phyloP scores from a whole-genome alignment of 2,888 invertebrate species.

The Brachylomia viminalis region DNA sequence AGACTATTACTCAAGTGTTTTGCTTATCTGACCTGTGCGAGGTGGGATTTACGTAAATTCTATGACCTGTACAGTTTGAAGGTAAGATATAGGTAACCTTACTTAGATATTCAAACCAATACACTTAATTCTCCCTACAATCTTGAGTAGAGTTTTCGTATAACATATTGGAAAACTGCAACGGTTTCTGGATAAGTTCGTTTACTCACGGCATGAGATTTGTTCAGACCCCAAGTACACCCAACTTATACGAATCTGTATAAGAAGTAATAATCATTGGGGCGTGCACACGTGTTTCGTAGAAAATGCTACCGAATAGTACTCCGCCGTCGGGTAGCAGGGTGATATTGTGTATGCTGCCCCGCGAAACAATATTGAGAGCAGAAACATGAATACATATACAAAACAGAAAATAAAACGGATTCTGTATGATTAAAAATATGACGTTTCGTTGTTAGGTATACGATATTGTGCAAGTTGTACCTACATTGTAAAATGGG shows the following conservation, averaged over 20 bases:
- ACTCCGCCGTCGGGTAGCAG: constrained; percentile 70
- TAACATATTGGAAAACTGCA: constrained; percentile 53
- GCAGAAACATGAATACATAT: constrained; percentile 82
- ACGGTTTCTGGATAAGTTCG: constrained; percentile 48
- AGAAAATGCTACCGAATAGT: constrained; percentile 81
- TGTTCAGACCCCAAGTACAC: constrained; percentile 54
- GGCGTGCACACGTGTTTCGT: constrained; percentile 83
- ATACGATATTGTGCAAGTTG: constrained; percentile 46
- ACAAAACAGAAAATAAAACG: constrained; percentile 77
- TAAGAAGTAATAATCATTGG: constrained; percentile 86
- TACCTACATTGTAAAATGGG: constrained; percentile 41
- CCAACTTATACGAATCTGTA: constrained; percentile 69
- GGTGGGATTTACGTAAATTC: constrained; percentile 45
- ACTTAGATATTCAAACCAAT: constrained; percentile 25
- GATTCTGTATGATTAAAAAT: constrained; percentile 73
- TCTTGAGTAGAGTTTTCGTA: constrained; percentile 15
- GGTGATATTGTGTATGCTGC: constrained; percentile 68
- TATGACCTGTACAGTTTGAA: constrained; percentile 35
- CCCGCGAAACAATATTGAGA: constrained; percentile 85
- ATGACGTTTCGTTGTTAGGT: constrained; percentile 53
- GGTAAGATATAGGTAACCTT: constrained; percentile 18
- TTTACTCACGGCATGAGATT: constrained; percentile 55
- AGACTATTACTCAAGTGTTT: constrained; percentile 72
- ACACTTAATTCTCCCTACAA: constrained; percentile 22
- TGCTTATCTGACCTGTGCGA: constrained; percentile 61